phyloP scores from a whole-genome alignment of 2,113 vertebrate species.

The Thinocorus orbignyianus region DNA sequence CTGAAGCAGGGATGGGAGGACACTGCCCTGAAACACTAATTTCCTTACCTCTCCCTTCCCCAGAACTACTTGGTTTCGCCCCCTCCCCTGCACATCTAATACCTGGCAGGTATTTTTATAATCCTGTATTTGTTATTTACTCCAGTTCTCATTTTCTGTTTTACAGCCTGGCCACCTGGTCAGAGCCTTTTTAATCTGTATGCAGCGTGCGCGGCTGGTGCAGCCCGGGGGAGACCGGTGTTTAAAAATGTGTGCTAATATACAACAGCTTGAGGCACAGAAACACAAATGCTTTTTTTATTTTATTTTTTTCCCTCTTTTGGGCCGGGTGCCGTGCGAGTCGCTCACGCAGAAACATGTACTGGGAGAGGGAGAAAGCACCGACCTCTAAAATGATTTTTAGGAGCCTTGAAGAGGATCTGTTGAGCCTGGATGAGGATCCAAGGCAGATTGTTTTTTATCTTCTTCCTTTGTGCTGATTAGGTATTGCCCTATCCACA shows the following conservation, averaged over 20 bases:
- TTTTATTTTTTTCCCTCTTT: too few relatives aligned
- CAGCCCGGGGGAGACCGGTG: not conserved
- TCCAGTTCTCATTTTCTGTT: not conserved
- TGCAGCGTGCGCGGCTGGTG: not conserved
- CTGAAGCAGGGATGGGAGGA: not conserved
- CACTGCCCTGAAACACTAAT: not conserved
- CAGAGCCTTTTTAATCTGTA: not conserved
- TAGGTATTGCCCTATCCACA: not conserved
- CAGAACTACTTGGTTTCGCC: fast-evolving
- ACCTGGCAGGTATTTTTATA: not conserved
- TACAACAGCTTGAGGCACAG: not conserved
- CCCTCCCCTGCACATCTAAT: not conserved
- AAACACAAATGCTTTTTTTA: not conserved
- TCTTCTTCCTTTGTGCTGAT: not conserved
- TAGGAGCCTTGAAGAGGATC: not conserved
- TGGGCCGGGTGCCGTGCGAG: not conserved
- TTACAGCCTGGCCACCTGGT: not conserved
- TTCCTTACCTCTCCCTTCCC: not conserved
- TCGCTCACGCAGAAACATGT: fast-evolving
- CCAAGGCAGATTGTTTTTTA: not conserved
- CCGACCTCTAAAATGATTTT: fast-evolving
- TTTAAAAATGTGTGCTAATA: not conserved
- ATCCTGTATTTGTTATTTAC: not conserved
- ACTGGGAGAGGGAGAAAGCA: not conserved
- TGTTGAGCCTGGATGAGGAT: not conserved